Percentiles rank a stretch among this genome's conserved stretches.
Conservation (phyloP, 2,888 invertebrate genomes). For the Zygogramma bicolorata region DNA sequence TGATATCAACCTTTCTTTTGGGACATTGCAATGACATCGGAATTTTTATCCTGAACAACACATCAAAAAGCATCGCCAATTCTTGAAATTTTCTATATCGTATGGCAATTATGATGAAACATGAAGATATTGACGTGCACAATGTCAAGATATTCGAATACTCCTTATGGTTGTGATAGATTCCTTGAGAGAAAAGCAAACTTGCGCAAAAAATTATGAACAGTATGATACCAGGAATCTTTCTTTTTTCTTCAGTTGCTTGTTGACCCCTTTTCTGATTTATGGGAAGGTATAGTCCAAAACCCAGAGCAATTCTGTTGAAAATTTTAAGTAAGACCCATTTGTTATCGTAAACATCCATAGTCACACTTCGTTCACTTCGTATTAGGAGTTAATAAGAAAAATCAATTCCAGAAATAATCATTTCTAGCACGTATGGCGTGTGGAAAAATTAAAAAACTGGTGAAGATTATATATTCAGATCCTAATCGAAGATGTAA, state of each 20-base stretch:
- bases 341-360: not conserved
- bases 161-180: not conserved
- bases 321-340: constrained; percentile 6
- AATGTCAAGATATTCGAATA: constrained; percentile 5
- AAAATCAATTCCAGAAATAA: not conserved
- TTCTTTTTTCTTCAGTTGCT: constrained; percentile 15
- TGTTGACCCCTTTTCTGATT: not conserved
- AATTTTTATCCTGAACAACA: constrained; percentile 3
- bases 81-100: constrained; percentile 27
- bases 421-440: not conserved
- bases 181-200: not conserved
- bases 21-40: not conserved
- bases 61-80: constrained; percentile 11
- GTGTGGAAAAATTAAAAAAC: not conserved
- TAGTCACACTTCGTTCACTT: not conserved
- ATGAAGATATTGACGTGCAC: constrained; percentile 3
- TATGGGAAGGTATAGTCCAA: constrained; percentile 32
- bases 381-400: no score
- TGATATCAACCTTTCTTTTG: not conserved
- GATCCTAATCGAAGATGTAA: not conserved
- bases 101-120: constrained; percentile 8
- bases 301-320: constrained; percentile 4
- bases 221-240: constrained; percentile 22
- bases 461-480: not conserved
- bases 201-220: constrained; percentile 16